Evolutionary conservation across 2,113 vertebrate species (phyloP).

Genomic region (Neomonachus schauinslandi): DNA sequence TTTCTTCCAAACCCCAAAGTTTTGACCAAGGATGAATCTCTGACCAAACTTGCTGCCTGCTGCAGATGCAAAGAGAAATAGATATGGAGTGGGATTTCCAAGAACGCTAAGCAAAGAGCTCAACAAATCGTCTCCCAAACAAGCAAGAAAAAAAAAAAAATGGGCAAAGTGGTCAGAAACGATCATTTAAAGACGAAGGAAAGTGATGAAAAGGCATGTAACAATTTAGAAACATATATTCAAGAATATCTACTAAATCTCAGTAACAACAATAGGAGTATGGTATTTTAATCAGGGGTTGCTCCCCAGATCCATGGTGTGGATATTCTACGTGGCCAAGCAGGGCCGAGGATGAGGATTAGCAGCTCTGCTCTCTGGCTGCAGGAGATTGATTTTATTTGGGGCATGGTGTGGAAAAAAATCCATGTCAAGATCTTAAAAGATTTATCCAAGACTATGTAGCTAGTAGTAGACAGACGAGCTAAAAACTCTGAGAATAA

Average conservation of each 20-base stretch:
- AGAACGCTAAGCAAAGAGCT: neutral
- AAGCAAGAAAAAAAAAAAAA: neutral
- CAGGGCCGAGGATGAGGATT: neutral
- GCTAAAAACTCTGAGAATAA: neutral
- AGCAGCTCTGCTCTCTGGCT: neutral
- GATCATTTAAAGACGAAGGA: neutral
- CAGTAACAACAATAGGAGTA: neutral
- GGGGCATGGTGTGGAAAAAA: neutral
- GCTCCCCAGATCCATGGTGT: too few relatives aligned
- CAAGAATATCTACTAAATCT: neutral
- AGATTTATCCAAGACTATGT: neutral
- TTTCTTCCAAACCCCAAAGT: neutral
- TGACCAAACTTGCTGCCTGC: neutral
- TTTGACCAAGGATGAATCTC: neutral
- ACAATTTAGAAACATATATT: neutral
- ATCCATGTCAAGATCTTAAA: neutral
- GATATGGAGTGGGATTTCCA: neutral
- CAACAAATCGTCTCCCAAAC: neutral
- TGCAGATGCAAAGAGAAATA: neutral
- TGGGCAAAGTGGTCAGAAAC: neutral
- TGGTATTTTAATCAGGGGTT: neutral
- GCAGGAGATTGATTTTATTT: neutral
- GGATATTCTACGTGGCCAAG: neutral
- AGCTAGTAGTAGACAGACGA: neutral
- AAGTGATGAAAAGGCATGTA: neutral